Percentiles rank a stretch among this genome's conserved stretches.
Conservation (phyloP, 2,113 vertebrate genomes). For the Stictonetta naevosa region DNA sequence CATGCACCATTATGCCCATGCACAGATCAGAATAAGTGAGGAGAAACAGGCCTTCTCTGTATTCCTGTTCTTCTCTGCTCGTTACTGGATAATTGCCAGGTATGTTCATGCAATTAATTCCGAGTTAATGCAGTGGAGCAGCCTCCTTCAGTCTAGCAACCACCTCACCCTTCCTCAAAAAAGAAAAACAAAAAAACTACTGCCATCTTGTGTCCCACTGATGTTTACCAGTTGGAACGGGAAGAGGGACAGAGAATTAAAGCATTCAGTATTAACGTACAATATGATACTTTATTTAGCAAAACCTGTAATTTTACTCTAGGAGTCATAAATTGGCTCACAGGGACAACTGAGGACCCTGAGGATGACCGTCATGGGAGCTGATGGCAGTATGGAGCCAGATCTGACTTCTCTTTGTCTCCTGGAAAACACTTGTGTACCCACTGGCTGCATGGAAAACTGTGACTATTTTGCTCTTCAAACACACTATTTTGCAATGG, state of each 20-base stretch:
- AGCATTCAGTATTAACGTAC: background rate
- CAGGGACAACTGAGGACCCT: background rate
- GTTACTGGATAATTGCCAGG: conserved; percentile 53
- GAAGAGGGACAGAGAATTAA: background rate
- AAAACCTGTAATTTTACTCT: background rate
- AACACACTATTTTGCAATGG: background rate
- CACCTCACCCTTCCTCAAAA: background rate
- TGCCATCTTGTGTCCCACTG: conserved; percentile 27
- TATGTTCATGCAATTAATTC: conserved; percentile 46
- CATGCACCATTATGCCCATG: conserved; percentile 36
- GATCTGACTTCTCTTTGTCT: background rate
- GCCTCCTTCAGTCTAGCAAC: background rate
- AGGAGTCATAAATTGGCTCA: background rate
- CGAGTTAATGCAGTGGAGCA: background rate
- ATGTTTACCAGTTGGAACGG: background rate
- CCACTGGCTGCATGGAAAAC: background rate
- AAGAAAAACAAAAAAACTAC: background rate
- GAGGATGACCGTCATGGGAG: background rate
- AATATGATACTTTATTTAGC: background rate
- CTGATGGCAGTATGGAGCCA: background rate
- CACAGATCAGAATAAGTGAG: conserved; percentile 28
- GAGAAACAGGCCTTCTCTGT: conserved; percentile 51
- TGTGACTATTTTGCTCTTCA: background rate
- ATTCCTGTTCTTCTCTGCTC: conserved; percentile 32
- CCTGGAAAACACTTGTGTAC: background rate